Percentiles rank a stretch among this genome's conserved stretches.
Conservation (phyloP, 2,797 vertebrate species). For the Masticophis lateralis region DNA sequence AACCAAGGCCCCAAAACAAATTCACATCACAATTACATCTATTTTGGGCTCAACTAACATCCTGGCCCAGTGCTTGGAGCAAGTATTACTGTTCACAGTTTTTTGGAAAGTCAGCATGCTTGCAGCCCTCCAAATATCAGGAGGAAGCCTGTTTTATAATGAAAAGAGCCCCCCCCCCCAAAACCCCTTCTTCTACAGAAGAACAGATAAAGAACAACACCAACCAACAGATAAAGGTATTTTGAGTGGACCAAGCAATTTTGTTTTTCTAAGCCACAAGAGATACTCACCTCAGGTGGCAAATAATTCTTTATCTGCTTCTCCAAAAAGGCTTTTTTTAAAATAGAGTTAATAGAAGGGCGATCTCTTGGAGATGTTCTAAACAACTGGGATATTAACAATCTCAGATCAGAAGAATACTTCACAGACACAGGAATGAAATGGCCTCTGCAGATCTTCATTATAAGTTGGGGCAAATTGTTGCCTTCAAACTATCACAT, state of each 20-base stretch:
- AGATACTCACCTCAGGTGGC: conserved; percentile 76
- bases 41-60: neutral
- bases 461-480: conserved; percentile 81
- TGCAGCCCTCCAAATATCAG: neutral
- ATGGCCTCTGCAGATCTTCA: conserved; percentile 85
- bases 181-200: neutral
- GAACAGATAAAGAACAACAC: neutral
- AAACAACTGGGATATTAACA: conserved; percentile 83
- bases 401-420: conserved; percentile 79
- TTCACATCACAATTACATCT: neutral
- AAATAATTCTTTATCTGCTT: conserved; percentile 74
- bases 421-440: conserved; percentile 76
- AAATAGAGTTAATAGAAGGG: conserved; percentile 84
- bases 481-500: conserved; percentile 82
- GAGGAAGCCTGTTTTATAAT: neutral
- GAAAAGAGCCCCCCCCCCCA: neutral
- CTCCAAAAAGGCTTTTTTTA: conserved; percentile 80
- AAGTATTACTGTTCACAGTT: neutral
- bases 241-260: neutral
- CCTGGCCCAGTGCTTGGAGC: neutral
- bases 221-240: neutral
- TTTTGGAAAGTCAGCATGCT: neutral
- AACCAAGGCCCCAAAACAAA: neutral
- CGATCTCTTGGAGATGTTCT: conserved; percentile 82
- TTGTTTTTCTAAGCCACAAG: neutral